Conservation (phyloP, 1,140 invertebrate genomes). For the Gonioctena quinquepunctata region DNA sequence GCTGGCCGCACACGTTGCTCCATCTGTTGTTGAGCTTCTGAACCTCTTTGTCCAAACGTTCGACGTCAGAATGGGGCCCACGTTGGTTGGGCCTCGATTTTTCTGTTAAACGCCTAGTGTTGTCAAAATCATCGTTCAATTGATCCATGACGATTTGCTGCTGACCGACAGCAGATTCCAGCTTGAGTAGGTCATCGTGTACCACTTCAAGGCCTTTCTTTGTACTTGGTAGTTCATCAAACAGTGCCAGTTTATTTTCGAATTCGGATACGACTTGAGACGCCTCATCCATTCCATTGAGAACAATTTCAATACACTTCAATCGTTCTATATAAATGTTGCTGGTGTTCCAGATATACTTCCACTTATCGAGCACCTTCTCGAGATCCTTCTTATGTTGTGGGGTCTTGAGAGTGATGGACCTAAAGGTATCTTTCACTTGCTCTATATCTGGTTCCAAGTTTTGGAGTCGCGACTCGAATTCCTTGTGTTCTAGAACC, state of each 20-base stretch:
- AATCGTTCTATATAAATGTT: conserved; percentile 87
- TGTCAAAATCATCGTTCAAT: conserved; percentile 86
- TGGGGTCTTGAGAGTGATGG: conserved; percentile 83
- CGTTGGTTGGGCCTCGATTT: conserved; percentile 74
- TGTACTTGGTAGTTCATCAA: conserved; percentile 81
- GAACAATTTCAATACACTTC: conserved; percentile 88
- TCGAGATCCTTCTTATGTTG: conserved; percentile 88
- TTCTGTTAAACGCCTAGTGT: conserved; percentile 83
- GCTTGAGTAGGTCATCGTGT: conserved; percentile 73
- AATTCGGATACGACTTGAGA: conserved; percentile 86
- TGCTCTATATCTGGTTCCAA: conserved; percentile 81
- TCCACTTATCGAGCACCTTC: conserved; percentile 88
- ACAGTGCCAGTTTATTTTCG: conserved; percentile 86
- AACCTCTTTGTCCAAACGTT: conserved; percentile 91
- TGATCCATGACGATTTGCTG: conserved; percentile 88
- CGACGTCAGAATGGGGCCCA: conserved; percentile 80
- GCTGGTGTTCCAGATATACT: conserved; percentile 83
- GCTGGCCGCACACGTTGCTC: conserved; percentile 87
- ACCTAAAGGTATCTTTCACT: conserved; percentile 80
- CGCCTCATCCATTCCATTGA: conserved; percentile 88
- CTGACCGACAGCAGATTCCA: conserved; percentile 81
- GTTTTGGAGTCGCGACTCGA: conserved; percentile 72
- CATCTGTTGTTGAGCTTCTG: conserved; percentile 84
- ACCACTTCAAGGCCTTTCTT: conserved; percentile 71
- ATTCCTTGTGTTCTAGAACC: conserved; percentile 88